These are phyloP conservation scores for Bambusicola thoracicus DNA, from an alignment of 2,113 vertebrate species.

Conservation along the genomic window DNA sequence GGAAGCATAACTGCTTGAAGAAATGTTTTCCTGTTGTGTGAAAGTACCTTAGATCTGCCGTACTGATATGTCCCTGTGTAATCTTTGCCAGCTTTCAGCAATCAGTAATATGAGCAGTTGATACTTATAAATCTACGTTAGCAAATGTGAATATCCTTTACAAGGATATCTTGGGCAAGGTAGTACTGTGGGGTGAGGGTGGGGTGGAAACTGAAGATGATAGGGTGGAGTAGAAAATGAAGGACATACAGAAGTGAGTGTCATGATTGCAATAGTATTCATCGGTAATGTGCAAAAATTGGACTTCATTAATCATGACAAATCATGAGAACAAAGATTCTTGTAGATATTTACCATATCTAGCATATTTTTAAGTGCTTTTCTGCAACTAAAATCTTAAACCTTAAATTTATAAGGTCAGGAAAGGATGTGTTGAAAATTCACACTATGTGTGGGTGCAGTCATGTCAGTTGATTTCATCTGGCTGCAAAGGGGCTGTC, in stretches of 20 bases:
- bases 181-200: accelerated
- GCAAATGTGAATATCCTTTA: not conserved
- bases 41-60: not conserved
- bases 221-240: not conserved
- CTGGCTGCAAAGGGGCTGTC: not conserved
- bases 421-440: constrained; percentile 37
- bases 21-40: not conserved
- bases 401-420: not conserved
- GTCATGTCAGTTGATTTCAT: not conserved
- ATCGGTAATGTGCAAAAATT: not conserved
- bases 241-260: not conserved
- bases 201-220: not conserved
- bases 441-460: not conserved
- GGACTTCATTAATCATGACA: not conserved
- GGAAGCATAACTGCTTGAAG: not conserved
- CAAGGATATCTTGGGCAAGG: not conserved
- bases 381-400: not conserved
- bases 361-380: not conserved
- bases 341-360: not conserved
- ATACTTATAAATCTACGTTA: not conserved
- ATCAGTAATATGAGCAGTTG: not conserved
- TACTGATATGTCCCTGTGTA: not conserved
- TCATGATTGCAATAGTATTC: not conserved
- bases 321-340: not conserved
- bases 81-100: not conserved